phyloP scores from a whole-genome alignment of 2,797 vertebrate genomes.

The Propithecus perrieri region DNA sequence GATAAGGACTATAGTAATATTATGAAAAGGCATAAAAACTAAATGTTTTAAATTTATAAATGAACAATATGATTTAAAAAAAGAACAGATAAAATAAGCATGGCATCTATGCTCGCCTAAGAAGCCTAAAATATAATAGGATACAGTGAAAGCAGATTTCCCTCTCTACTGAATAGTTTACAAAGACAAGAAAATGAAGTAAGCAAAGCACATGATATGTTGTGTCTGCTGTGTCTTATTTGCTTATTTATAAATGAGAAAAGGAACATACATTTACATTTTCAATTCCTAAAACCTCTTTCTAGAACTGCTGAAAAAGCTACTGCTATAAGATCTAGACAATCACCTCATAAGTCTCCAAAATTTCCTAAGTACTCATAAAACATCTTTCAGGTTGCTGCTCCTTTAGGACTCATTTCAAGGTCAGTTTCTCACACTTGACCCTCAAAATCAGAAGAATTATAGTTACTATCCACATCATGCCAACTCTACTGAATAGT shows the following conservation, averaged over 20 bases:
- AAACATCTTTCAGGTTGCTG: not conserved
- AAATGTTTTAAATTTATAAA: not conserved
- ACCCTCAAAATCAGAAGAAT: not conserved
- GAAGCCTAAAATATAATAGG: not conserved
- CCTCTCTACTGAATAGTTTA: not conserved
- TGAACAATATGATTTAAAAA: not conserved
- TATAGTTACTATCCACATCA: not conserved
- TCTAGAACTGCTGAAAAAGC: conserved; percentile 23
- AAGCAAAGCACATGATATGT: not conserved
- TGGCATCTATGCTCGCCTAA: not conserved
- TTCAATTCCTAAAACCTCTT: conserved; percentile 2
- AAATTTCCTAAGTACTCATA: not conserved
- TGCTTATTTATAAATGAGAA: not conserved
- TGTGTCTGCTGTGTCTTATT: not conserved
- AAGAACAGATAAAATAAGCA: not conserved
- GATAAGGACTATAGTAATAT: not conserved
- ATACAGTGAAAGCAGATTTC: not conserved
- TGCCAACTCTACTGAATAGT: not conserved
- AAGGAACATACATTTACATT: not conserved
- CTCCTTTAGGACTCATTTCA: not conserved
- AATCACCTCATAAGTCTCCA: not conserved
- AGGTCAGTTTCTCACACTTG: not conserved
- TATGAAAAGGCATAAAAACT: not conserved
- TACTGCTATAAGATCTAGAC: not conserved
- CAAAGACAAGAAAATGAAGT: not conserved